Percentiles rank a stretch among this genome's conserved stretches.
phyloP scores from a whole-genome alignment of 2,888 invertebrate species.

The Atherix ibis region DNA sequence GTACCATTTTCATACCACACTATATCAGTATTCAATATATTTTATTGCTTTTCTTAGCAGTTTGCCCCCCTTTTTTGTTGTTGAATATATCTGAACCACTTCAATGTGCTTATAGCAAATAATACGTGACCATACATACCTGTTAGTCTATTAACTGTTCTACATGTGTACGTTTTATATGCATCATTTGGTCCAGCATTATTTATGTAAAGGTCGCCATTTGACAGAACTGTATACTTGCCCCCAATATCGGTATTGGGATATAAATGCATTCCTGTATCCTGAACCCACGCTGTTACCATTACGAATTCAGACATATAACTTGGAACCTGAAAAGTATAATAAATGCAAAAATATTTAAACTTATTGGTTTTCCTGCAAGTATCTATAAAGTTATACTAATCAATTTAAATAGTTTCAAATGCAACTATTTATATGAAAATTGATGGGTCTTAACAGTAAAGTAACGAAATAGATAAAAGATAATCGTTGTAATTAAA shows the following conservation, averaged over 20 bases:
- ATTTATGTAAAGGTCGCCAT: slow-evolving; percentile 72
- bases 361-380: not conserved
- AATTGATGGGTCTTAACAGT: no score
- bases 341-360: no score
- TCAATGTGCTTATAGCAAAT: no score
- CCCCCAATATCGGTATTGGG: slow-evolving; percentile 59
- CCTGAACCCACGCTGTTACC: slow-evolving; percentile 80
- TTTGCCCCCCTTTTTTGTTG: no score
- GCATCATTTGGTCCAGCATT: slow-evolving; percentile 63
- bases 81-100: no score
- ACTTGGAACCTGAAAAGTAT: slow-evolving; percentile 45
- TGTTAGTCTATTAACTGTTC: slow-evolving; percentile 65
- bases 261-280: slow-evolving; percentile 62
- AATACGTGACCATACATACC: no score
- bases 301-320: slow-evolving; percentile 78
- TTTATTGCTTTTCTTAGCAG: no score
- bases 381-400: not conserved
- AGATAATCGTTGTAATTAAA: no score
- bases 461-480: no score
- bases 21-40: no score
- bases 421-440: no score
- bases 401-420: not conserved
- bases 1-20: no score
- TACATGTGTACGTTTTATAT: slow-evolving; percentile 64
- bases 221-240: slow-evolving; percentile 62